These are phyloP conservation scores for Diceros bicornis DNA, from an alignment of 2,797 vertebrate species.

Conservation along the genomic window DNA sequence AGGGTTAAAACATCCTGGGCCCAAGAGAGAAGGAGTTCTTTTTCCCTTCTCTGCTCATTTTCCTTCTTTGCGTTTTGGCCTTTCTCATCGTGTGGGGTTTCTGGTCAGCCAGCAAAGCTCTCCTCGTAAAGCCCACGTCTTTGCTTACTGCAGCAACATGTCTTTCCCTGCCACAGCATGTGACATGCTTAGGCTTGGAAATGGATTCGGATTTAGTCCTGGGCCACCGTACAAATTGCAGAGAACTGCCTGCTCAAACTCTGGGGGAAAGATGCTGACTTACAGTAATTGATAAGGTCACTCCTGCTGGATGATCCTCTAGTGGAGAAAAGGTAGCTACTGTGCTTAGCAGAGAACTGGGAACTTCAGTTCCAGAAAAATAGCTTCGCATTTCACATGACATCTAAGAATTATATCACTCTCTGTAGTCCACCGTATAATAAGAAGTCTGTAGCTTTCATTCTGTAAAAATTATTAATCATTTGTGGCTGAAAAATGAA, in stretches of 20 bases:
- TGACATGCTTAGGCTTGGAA: constrained; percentile 63
- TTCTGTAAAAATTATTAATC: constrained; percentile 91
- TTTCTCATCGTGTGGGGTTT: not conserved
- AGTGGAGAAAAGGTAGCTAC: constrained; percentile 70
- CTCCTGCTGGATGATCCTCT: constrained; percentile 75
- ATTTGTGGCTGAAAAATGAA: constrained; percentile 91
- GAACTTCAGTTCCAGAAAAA: constrained; percentile 88
- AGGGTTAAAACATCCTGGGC: not conserved
- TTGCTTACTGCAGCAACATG: constrained; percentile 1
- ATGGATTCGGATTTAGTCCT: constrained; percentile 76
- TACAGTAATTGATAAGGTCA: constrained; percentile 85
- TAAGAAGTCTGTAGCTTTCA: constrained; percentile 89
- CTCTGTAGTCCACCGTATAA: constrained; percentile 85
- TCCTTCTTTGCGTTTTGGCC: not conserved
- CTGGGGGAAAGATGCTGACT: constrained; percentile 73
- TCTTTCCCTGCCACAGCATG: constrained; percentile 63
- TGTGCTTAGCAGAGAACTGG: constrained; percentile 75
- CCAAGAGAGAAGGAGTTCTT: not conserved
- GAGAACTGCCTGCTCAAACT: constrained; percentile 71
- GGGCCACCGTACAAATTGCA: constrained; percentile 73
- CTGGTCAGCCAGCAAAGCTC: constrained; percentile 66
- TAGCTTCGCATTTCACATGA: constrained; percentile 87
- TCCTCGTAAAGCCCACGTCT: constrained; percentile 55
- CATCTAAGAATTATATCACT: constrained; percentile 88
- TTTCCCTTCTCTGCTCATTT: not conserved